Evolutionary conservation across 2,797 vertebrate species (phyloP), one percentile per base, ranked within the genome.

Genomic region (Pipistrellus kuhlii): DNA sequence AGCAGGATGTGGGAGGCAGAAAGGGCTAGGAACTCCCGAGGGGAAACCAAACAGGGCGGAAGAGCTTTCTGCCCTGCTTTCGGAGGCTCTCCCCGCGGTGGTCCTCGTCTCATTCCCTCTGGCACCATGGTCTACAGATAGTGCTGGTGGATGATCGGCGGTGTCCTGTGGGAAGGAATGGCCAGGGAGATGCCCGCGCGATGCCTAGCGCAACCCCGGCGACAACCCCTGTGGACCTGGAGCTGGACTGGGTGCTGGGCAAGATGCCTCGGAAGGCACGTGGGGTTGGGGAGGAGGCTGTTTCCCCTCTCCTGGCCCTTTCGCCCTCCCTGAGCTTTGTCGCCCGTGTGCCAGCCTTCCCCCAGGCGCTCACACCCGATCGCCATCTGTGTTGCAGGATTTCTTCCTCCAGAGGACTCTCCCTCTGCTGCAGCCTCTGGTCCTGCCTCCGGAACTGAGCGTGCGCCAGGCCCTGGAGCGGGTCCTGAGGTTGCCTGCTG

Each of bases 191-290:
- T 80, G 25, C 3, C 41, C 68, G 41, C 2, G 3, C 5, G 0
- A 41, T 9, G 5, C 48, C 62, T 20, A 62, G 23, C 32, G 62
- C 95, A 23, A 97, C 97, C 32, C 99, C 99, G 2, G 99, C 99
- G 4, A 68, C 95, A 23, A 97, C 97, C 32, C 99, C 99, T 2
- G 99, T 99, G 4, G 98, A 99, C 97, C 98, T 99, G 90, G 98
- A 99, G 90, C 98, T 99, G 21, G 99, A 99, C 46, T 99, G 99
- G 99, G 99, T 99, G 53, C 97, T 99, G 94, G 99, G 99, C 55
- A 99, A 99, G 93, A 99, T 99, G 99, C 99, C 99, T 1, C 99
- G 97, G 91, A 99, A 99, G 98, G 99, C 99, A 81, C 8, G 15
- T 35, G 55, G 18, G 15, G 17, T 18, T n/a, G 6, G n/a, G 38